Base-by-base conservation (phyloP, 2,888 invertebrate species). In the Alcis repandata region DNA sequence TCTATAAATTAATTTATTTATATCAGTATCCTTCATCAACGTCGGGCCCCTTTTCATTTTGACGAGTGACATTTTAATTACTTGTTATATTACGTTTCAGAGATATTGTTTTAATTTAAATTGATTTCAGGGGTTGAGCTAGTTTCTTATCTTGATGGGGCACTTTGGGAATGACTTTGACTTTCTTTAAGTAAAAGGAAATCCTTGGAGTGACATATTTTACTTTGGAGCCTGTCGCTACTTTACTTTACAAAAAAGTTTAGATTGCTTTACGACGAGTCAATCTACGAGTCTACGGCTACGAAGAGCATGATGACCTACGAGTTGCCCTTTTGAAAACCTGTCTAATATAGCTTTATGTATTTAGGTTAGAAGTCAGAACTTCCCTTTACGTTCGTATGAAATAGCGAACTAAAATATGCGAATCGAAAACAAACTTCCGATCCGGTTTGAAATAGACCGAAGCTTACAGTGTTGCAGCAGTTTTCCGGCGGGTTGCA, bases 1-100 rank as follows among this genome's bases (percentile, higher is more conserved):
- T 75, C 65, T 72, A 78, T 70, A 79, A 73, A 78, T 80, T 80
- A 78, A 82, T 80, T 81, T 75, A 77, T 75, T 78, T 78, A 72
- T 78, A 80, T 82, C 77, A 74, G 67, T 67, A 77, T 77, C 77
- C 81, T 78, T 72, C 75, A 74, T 83, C 83, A 82, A 79, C 65
- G 79, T 83, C 82, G 76, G 71, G 68, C 71, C 77, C 75, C 78
- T 72, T 75, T 79, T 73, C 76, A 71, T 75, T 77, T 75, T 70
- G 75, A 79, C 71, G 79, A 80, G 74, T 78, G 81, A 83, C 80
- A 65, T 75, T 83, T 82, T 82, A 83, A 83, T 83, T 81, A 77
- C 77, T 81, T 76, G 74, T 75, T 79, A 76, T 78, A 79, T 78
- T 63, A 68, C 71, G 69, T 76, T 73, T 73, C 64, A 48, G 70